Evolutionary conservation across 2,113 vertebrate genomes (phyloP).

Genomic region (Sclerurus mexicanus): DNA sequence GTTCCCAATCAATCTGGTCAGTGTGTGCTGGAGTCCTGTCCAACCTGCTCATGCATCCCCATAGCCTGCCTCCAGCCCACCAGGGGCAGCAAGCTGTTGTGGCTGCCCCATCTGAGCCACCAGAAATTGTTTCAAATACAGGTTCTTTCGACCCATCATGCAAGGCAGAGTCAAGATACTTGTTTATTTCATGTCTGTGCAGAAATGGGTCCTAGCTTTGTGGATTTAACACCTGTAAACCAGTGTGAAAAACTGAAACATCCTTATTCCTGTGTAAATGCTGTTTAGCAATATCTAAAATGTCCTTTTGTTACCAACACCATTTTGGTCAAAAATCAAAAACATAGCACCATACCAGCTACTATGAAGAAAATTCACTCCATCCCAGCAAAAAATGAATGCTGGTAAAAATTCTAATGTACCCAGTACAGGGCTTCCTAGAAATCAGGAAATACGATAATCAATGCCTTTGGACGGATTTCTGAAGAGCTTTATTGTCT

Average conservation of each 20-base stretch:
- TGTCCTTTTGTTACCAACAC: too few species aligned
- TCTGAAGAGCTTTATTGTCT: not conserved
- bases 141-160: not conserved
- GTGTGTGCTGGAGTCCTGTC: not conserved
- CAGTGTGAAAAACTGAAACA: accelerated
- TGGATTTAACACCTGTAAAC: not conserved
- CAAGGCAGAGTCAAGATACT: not conserved
- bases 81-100: not conserved
- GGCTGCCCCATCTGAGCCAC: not conserved
- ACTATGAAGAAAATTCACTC: not conserved
- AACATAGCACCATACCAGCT: not conserved
- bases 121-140: not conserved
- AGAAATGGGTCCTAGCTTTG: not conserved
- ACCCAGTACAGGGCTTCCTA: not conserved
- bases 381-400: not conserved
- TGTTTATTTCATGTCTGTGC: not conserved
- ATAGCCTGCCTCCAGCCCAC: not conserved
- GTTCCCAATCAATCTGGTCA: not conserved
- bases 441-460: not conserved
- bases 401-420: not conserved
- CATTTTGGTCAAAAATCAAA: not conserved
- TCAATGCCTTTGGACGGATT: not conserved
- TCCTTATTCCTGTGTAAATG: not conserved
- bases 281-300: not conserved
- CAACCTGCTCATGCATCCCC: too few species aligned